Evolutionary conservation across 2,888 invertebrate genomes (phyloP).

Genomic region (Athrips mouffetella): DNA sequence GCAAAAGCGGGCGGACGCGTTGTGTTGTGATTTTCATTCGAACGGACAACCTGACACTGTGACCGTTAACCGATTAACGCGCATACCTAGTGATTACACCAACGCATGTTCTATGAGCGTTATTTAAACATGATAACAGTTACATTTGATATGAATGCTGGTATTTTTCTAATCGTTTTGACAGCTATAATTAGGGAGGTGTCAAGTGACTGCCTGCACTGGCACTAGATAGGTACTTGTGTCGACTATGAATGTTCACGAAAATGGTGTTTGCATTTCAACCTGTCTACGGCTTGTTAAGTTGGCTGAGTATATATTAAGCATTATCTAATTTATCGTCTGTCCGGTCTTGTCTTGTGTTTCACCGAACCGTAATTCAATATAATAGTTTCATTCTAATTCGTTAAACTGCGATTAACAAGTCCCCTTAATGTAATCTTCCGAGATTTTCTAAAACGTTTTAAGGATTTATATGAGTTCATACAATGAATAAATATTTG

Average conservation of each 20-base stretch:
- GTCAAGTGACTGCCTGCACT: slow-evolving; percentile 3
- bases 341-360: not conserved
- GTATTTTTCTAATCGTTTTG: slow-evolving; percentile 17
- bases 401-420: no score
- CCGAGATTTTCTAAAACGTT: not conserved
- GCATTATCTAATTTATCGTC: not conserved
- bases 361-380: no score
- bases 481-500: slow-evolving; percentile 19
- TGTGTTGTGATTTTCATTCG: slow-evolving; percentile 48
- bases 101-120: slow-evolving; percentile 29
- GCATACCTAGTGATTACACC: slow-evolving; percentile 34
- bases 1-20: slow-evolving; percentile 46
- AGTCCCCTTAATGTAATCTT: not conserved
- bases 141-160: slow-evolving; percentile 15
- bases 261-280: slow-evolving; percentile 10
- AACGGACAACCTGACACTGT: slow-evolving; percentile 47
- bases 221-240: not conserved
- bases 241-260: no score
- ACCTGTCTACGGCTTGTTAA: slow-evolving; percentile 8
- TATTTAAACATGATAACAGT: slow-evolving; percentile 33
- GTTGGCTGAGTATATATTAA: slow-evolving; percentile 3
- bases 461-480: slow-evolving; percentile 1
- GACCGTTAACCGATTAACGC: slow-evolving; percentile 54
- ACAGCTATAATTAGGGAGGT: slow-evolving; percentile 13
- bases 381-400: no score